phyloP scores from a whole-genome alignment of 1,140 invertebrate genomes.

The Palaemon carinicauda region DNA sequence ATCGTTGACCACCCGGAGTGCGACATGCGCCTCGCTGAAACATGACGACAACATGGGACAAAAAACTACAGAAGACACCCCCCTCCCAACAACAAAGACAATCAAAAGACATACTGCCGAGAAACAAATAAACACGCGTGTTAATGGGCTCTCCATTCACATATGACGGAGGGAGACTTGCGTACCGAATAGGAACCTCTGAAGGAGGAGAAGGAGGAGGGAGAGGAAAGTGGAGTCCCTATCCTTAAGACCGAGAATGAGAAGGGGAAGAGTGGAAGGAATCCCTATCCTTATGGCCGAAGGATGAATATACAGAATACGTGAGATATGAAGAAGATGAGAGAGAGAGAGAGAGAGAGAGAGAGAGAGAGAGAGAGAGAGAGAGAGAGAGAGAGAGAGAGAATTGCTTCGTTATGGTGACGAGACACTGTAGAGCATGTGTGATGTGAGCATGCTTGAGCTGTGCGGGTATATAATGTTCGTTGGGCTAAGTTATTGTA shows the following conservation, averaged over 20 bases:
- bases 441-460: no score
- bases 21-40: slow-evolving; percentile 12
- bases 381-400: no score
- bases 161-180: neutral
- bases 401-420: no score
- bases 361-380: no score
- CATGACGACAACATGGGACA: slow-evolving; percentile 23
- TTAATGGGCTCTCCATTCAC: neutral
- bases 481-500: no score
- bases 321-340: no score
- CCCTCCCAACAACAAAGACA: slow-evolving; percentile 10
- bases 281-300: no score
- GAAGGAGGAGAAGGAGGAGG: neutral
- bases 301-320: no score
- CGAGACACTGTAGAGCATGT: no score
- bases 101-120: slow-evolving; percentile 15
- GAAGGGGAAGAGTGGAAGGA: neutral
- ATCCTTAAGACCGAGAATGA: no score
- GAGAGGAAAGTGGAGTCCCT: neutral
- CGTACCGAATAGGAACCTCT: neutral
- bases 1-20: neutral
- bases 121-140: slow-evolving; percentile 41
- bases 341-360: no score
- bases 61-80: neutral
- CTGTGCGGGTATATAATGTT: no score